A percentile compares a stretch with the other conserved stretches of the same genome.
These are phyloP conservation scores for Pinna nobilis DNA, from an alignment of 1,140 invertebrate genomes.

Conservation along the genomic window DNA sequence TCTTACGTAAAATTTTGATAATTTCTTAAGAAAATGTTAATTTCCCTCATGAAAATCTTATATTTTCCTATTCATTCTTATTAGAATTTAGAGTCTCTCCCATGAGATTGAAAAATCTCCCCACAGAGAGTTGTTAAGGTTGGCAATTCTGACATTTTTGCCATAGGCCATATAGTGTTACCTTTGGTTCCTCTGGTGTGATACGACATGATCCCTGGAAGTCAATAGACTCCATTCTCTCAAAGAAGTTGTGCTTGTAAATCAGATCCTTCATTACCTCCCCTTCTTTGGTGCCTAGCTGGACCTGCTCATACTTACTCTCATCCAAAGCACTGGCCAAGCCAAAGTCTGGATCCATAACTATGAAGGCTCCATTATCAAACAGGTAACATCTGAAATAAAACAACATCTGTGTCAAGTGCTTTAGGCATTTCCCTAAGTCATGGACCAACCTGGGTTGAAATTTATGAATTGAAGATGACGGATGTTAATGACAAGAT, in stretches of 20 bases:
- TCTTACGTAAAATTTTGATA: too few relatives aligned
- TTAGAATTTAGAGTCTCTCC: too few relatives aligned
- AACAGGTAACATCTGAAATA: slow-evolving; percentile 74
- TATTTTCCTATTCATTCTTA: too few relatives aligned
- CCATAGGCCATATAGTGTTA: slow-evolving; percentile 43
- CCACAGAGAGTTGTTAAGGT: too few relatives aligned
- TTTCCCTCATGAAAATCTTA: too few relatives aligned
- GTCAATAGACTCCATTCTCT: slow-evolving; percentile 70
- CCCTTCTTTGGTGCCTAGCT: slow-evolving; percentile 74
- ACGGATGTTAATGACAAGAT: too few relatives aligned
- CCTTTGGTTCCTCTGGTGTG: slow-evolving; percentile 72
- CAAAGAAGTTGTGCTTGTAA: slow-evolving; percentile 74
- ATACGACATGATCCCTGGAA: slow-evolving; percentile 75
- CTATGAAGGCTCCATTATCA: slow-evolving; percentile 73
- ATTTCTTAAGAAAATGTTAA: too few relatives aligned
- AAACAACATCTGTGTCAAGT: neutral
- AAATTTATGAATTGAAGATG: neutral
- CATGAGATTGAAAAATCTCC: too few relatives aligned
- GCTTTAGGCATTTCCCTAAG: too few relatives aligned
- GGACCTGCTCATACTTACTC: slow-evolving; percentile 73
- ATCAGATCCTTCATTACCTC: slow-evolving; percentile 76
- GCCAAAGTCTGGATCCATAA: slow-evolving; percentile 75
- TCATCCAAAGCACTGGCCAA: slow-evolving; percentile 71
- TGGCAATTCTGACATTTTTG: too few relatives aligned
- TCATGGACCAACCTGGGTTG: neutral